A percentile compares a stretch with the other conserved stretches of the same genome.
Conservation (phyloP, 2,888 invertebrate species). For the Meghimatium bilineatum region DNA sequence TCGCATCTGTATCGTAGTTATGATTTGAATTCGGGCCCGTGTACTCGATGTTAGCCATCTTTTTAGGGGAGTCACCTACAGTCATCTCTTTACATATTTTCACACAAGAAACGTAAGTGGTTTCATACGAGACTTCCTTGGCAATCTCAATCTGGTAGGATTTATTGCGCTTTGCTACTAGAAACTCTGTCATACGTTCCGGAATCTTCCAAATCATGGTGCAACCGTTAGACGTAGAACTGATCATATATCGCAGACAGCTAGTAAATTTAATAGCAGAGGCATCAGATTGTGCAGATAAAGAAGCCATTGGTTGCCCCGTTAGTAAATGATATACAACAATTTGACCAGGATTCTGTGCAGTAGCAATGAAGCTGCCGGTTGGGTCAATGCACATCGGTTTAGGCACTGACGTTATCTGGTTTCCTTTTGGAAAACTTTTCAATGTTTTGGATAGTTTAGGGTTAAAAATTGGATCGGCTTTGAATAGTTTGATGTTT, state of each 20-base stretch:
- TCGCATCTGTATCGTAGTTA: constrained; percentile 21
- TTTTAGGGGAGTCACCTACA: background rate
- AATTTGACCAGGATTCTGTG: constrained; percentile 29
- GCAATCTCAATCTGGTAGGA: constrained; percentile 26
- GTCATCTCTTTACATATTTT: constrained; percentile 34
- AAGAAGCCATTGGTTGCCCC: constrained; percentile 34
- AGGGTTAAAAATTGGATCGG: constrained; percentile 23
- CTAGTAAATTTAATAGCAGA: constrained; percentile 18
- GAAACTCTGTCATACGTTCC: constrained; percentile 40
- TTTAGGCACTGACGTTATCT: background rate
- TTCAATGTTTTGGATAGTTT: constrained; percentile 34
- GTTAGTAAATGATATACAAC: constrained; percentile 36
- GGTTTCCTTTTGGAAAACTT: background rate
- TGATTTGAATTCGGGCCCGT: constrained; percentile 8
- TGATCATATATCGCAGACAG: constrained; percentile 39
- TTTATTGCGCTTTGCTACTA: constrained; percentile 18
- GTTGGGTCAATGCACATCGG: constrained; percentile 40
- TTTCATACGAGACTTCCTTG: constrained; percentile 29
- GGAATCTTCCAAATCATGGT: constrained; percentile 39
- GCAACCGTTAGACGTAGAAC: constrained; percentile 37
- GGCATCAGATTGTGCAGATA: constrained; percentile 20
- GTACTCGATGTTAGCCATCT: background rate
- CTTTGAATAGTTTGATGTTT: constrained; percentile 32
- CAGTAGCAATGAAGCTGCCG: constrained; percentile 29
- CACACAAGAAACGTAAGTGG: constrained; percentile 37